Base-by-base conservation (phyloP, 1,140 invertebrate species). In the Aphis gossypii region DNA sequence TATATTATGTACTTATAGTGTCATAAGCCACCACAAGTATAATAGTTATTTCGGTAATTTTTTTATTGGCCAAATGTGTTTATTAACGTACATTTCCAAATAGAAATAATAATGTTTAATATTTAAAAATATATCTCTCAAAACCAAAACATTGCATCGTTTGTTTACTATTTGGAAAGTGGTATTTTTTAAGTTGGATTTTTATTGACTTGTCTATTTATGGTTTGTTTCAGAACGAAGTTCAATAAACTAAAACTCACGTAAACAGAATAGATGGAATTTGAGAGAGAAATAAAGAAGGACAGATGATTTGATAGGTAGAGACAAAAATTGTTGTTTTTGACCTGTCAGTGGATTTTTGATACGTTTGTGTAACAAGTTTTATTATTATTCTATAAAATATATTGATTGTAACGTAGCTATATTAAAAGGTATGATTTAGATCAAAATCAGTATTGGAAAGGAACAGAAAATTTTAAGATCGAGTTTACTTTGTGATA, bases 21-120 rank as follows among this genome's bases (percentile, higher is more conserved):
- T 5, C 3, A n/a, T 11, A 0, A 68, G 11, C 11, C 0, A 0
- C 4, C 1, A 0, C 4, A n/a, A n/a, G 1, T 76, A 76, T 18
- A 76, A 76, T 76, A 5, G n/a, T 76, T 76, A 76, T n/a, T n/a
- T 76, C 14, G 4, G 14, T 76, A 35, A 35, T 76, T 76, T 35
- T 14, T 2, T n/a, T 18, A n/a, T n/a, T 68, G 14, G 4, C 60
- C 9, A 1, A 76, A 76, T 14, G 30, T n/a, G 14, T 68, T n/a
- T 68, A 68, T n/a, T 76, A 11, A 76, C 14, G 14, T 76, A 35
- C 4, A 76, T 76, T 76, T 76, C 14, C 1, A 2, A 76, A 7
- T 18, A 18, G 30, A 76, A 76, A 51, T 18, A 51, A 51, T 46
- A 46, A 46, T 56, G 30, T 68, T 68, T n/a, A 5, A 30, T n/a